Conservation (phyloP, 2,113 vertebrate species). For the Poeciliopsis turrubarensis region DNA sequence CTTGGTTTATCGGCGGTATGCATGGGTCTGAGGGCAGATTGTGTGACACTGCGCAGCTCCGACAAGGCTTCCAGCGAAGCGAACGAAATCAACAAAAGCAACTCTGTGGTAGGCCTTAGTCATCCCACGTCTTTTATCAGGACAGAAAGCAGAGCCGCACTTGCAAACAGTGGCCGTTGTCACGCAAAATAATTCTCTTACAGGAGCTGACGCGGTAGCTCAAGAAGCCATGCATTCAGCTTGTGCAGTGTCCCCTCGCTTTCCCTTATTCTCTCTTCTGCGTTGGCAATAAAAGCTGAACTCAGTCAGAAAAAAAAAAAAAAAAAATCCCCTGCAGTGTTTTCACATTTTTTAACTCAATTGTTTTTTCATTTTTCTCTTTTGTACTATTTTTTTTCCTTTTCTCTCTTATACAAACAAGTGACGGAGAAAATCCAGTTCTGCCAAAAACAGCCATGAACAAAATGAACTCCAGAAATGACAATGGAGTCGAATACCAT, state of each 20-base stretch:
- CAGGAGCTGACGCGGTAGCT: not conserved
- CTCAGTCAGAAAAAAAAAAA: not conserved
- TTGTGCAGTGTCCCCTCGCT: not conserved
- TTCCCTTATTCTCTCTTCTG: not conserved
- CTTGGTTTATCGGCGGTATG: conserved; percentile 21
- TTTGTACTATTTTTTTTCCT: not conserved
- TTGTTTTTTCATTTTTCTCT: not conserved
- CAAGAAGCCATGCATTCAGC: not conserved
- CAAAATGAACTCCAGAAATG: not conserved
- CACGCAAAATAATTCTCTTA: conserved; percentile 23
- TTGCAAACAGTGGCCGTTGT: conserved; percentile 27
- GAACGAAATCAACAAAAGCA: conserved; percentile 55
- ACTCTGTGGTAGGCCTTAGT: conserved; percentile 46
- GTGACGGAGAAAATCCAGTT: not conserved
- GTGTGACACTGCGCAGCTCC: conserved; percentile 33
- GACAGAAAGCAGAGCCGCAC: conserved; percentile 16
- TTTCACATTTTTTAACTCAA: not conserved
- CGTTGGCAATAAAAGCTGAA: not conserved
- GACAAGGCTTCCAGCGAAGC: conserved; percentile 51
- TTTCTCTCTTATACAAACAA: not conserved
- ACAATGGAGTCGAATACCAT: not conserved
- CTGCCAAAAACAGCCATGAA: not conserved
- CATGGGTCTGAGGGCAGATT: conserved; percentile 35
- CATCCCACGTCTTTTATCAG: conserved; percentile 42
- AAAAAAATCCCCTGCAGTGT: not conserved